Conservation (phyloP, 2,888 invertebrate genomes). For the Lepetodrilus schrolli region DNA sequence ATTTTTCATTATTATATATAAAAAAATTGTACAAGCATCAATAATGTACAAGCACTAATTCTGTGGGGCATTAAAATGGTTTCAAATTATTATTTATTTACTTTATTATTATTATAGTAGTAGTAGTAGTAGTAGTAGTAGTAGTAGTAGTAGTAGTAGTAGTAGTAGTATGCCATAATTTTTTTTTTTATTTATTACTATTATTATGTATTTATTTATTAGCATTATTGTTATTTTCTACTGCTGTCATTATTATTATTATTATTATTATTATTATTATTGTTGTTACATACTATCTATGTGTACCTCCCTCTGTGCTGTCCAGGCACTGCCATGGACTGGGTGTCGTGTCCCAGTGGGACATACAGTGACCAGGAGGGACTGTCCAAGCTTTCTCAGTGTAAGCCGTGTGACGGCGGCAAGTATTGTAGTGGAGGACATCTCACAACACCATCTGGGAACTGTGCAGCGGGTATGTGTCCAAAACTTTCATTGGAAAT, state of each 20-base stretch:
- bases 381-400: constrained; percentile 57
- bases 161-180: too few relatives aligned
- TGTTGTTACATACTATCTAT: neutral
- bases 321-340: constrained; percentile 65
- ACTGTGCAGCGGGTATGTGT: constrained; percentile 64
- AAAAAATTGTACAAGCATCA: too few relatives aligned
- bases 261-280: neutral
- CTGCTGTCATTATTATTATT: neutral
- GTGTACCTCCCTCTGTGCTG: neutral
- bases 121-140: too few relatives aligned
- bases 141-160: too few relatives aligned
- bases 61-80: too few relatives aligned
- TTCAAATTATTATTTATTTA: too few relatives aligned
- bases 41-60: too few relatives aligned
- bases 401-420: constrained; percentile 67
- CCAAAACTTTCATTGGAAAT: too few relatives aligned
- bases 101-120: too few relatives aligned
- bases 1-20: too few relatives aligned
- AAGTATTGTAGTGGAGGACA: constrained; percentile 65
- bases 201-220: neutral
- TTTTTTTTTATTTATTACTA: neutral
- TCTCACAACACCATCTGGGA: constrained; percentile 56
- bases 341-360: constrained; percentile 68
- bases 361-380: constrained; percentile 62
- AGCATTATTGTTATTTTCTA: neutral